A percentile compares a stretch with the other conserved stretches of the same genome.
These are phyloP conservation scores for Monopis laevigella DNA, from an alignment of 2,888 invertebrate species.

Conservation along the genomic window DNA sequence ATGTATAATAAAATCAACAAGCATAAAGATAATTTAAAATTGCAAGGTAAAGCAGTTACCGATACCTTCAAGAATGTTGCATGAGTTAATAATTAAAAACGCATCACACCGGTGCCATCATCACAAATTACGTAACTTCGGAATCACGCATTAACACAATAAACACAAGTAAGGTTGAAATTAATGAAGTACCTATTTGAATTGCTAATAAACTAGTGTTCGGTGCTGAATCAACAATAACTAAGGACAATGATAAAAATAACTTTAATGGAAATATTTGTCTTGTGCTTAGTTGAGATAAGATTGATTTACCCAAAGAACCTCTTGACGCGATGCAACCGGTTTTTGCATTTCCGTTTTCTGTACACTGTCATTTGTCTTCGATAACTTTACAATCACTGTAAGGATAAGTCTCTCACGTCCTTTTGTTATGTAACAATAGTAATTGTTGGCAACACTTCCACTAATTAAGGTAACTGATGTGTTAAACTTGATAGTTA, in stretches of 20 bases:
- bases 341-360: conserved; percentile 9
- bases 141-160: conserved; percentile 10
- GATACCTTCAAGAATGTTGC: conserved; percentile 5
- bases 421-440: background rate
- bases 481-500: conserved; percentile 5
- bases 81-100: conserved; percentile 9
- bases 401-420: background rate
- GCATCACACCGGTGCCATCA: conserved; percentile 6
- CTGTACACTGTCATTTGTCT: conserved; percentile 9
- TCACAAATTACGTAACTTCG: conserved; percentile 10
- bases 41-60: too few relatives aligned
- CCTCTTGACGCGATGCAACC: conserved; percentile 3
- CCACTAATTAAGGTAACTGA: background rate
- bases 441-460: background rate
- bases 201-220: conserved; percentile 2
- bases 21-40: too few relatives aligned
- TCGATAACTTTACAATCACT: background rate
- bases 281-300: too few relatives aligned
- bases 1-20: too few relatives aligned
- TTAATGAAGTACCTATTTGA: conserved; percentile 1
- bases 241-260: too few relatives aligned
- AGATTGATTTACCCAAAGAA: conserved; percentile 11
- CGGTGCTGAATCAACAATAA: too few relatives aligned
- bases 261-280: too few relatives aligned
- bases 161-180: conserved; percentile 1